A percentile compares a stretch with the other conserved stretches of the same genome.
These are phyloP conservation scores for Andrena marginata DNA, from an alignment of 2,888 invertebrate genomes.

Conservation along the genomic window DNA sequence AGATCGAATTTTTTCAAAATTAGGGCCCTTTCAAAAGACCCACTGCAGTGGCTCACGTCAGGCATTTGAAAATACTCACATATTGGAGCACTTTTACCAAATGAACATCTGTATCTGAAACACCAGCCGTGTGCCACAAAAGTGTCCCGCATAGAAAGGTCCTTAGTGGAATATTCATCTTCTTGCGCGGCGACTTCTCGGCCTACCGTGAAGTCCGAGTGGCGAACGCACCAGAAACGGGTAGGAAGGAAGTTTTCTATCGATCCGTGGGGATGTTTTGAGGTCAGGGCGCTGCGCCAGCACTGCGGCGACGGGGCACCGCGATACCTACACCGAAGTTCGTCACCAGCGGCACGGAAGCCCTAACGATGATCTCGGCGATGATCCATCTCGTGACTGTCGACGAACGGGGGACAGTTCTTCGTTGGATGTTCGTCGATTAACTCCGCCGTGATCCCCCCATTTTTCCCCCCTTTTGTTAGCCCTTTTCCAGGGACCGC, in stretches of 20 bases:
- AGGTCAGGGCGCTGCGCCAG: conserved; percentile 85
- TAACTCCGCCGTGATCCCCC: neutral
- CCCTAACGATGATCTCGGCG: conserved; percentile 19
- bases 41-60: too few species aligned
- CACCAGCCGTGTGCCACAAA: too few species aligned
- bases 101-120: too few species aligned
- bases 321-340: conserved; percentile 54
- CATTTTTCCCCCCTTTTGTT: neutral
- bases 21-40: too few species aligned
- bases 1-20: neutral
- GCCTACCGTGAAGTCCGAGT: conserved; percentile 57
- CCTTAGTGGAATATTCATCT: conserved; percentile 58
- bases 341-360: conserved; percentile 31
- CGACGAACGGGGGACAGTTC: neutral
- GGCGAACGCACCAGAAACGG: conserved; percentile 66
- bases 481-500: conserved; percentile 50
- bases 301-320: conserved; percentile 78
- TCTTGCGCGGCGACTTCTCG: conserved; percentile 43
- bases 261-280: conserved; percentile 81
- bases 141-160: neutral
- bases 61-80: too few species aligned
- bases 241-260: conserved; percentile 82
- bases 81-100: too few species aligned
- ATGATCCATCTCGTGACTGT: conserved; percentile 5
- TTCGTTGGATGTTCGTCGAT: neutral